Conservation (phyloP, 2,888 invertebrate genomes). For the Vanessa cardui region DNA sequence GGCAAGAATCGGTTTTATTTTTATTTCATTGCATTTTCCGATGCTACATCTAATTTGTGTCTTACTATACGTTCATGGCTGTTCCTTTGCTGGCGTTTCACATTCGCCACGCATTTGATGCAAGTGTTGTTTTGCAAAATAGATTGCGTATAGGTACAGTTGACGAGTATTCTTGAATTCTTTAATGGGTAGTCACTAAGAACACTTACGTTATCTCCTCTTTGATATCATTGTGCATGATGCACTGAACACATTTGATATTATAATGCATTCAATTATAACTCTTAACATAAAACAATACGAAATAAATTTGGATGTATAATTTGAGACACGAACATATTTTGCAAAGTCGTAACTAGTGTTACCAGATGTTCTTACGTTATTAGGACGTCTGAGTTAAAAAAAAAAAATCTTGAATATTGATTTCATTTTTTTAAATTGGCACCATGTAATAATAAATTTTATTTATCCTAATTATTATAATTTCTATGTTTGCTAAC, state of each 20-base stretch:
- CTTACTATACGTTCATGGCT: too few species aligned
- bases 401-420: too few species aligned
- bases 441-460: too few species aligned
- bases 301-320: conserved; percentile 3
- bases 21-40: too few species aligned
- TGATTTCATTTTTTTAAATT: too few species aligned
- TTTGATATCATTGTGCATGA: conserved; percentile 6
- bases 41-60: too few species aligned
- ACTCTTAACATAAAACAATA: conserved; percentile 1
- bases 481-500: too few species aligned
- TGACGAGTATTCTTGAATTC: not conserved
- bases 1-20: too few species aligned
- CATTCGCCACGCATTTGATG: too few species aligned
- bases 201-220: not conserved
- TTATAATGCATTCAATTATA: not conserved
- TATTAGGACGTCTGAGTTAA: not conserved
- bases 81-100: too few species aligned
- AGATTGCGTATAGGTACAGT: not conserved
- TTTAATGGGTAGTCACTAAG: not conserved
- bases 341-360: conserved; percentile 2
- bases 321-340: conserved; percentile 1
- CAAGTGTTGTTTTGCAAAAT: not conserved
- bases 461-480: too few species aligned
- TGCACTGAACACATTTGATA: not conserved
- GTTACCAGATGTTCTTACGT: not conserved